Percentiles rank a stretch among this genome's conserved stretches.
These are phyloP conservation scores for Numenius phaeopus DNA, from an alignment of 2,797 vertebrate genomes.

Conservation along the genomic window DNA sequence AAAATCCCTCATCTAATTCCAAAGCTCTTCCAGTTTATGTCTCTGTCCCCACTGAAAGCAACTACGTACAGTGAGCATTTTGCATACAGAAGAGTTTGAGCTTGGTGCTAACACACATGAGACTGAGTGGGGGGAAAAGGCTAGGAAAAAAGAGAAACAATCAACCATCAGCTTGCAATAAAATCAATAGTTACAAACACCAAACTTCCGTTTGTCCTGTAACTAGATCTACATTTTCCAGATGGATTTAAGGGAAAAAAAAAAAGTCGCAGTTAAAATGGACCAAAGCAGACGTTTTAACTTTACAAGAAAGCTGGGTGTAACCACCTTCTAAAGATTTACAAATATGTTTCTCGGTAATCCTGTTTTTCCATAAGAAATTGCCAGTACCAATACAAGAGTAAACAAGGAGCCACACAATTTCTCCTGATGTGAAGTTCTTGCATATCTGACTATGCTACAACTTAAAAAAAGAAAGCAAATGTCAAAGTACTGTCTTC, in stretches of 20 bases:
- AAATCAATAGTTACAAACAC: neutral
- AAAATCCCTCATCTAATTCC: neutral
- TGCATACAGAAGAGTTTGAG: neutral
- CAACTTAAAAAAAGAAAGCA: neutral
- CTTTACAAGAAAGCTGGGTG: neutral
- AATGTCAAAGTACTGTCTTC: neutral
- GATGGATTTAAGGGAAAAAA: neutral
- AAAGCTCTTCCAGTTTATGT: neutral
- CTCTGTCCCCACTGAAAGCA: neutral
- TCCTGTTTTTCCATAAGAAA: neutral
- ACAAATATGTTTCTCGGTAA: neutral
- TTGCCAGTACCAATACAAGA: neutral
- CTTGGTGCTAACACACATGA: accelerated
- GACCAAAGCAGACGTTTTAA: neutral
- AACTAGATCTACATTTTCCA: neutral
- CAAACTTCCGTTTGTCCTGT: neutral
- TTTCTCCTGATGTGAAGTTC: neutral
- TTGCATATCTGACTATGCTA: neutral
- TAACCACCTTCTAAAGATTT: neutral
- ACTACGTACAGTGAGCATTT: neutral
- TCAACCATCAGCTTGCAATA: neutral
- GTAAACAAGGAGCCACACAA: neutral
- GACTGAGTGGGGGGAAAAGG: neutral
- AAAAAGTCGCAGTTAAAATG: neutral
- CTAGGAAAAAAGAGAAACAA: neutral